Percentiles rank a stretch among this genome's conserved stretches.
phyloP scores from a whole-genome alignment of 2,888 invertebrate genomes.

The Melikaiella ostensackeni region DNA sequence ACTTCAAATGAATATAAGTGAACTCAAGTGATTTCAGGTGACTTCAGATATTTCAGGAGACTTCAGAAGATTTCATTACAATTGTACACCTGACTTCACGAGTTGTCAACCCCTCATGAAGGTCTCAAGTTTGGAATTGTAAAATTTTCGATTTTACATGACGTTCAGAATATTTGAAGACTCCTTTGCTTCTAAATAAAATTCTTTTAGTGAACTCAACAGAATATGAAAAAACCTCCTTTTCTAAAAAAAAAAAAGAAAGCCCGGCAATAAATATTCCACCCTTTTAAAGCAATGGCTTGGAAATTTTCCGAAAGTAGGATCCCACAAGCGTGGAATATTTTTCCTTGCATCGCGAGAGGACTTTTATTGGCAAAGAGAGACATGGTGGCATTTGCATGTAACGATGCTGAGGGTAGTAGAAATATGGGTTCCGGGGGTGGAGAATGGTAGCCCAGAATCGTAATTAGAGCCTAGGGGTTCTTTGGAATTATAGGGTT shows the following conservation, averaged over 20 bases:
- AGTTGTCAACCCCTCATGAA: no score
- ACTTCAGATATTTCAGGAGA: no score
- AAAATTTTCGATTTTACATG: no score
- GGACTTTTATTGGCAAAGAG: slow-evolving; percentile 74
- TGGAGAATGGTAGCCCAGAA: slow-evolving; percentile 57
- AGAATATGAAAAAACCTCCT: neutral
- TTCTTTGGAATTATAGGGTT: slow-evolving; percentile 62
- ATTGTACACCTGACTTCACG: no score
- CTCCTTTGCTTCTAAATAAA: no score
- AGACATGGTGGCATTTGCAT: slow-evolving; percentile 73
- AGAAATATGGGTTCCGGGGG: slow-evolving; percentile 59
- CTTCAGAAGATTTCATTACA: no score
- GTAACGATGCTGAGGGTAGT: slow-evolving; percentile 66
- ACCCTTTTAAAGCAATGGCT: slow-evolving; percentile 16
- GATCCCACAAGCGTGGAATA: slow-evolving; percentile 25
- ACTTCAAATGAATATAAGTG: no score
- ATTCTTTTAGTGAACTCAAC: neutral
- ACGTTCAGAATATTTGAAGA: no score
- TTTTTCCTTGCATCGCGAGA: slow-evolving; percentile 50
- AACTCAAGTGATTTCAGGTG: no score
- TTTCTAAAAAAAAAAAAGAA: neutral
- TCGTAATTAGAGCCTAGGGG: slow-evolving; percentile 76
- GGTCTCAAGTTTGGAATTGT: no score
- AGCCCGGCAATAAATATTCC: neutral
- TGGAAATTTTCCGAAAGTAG: slow-evolving; percentile 27